Percentiles rank a stretch among this genome's conserved stretches.
Evolutionary conservation across 2,113 vertebrate genomes (phyloP).

Genomic region (Ochotona curzoniae): DNA sequence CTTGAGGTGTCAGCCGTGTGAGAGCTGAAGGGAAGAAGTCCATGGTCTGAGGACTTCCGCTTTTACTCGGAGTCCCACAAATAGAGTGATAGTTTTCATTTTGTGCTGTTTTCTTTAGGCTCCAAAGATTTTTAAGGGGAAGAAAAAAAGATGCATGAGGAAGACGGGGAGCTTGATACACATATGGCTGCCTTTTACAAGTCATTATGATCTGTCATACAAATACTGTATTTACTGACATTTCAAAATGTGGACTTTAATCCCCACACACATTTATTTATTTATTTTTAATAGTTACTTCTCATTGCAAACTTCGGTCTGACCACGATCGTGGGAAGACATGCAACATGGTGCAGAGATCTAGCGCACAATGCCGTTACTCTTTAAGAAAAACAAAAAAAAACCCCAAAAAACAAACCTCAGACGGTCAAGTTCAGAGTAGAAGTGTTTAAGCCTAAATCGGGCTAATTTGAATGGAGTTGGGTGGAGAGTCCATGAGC

Average conservation of each 20-base stretch:
- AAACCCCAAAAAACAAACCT: no score
- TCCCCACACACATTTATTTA: conserved; percentile 81
- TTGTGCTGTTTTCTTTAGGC: conserved; percentile 26
- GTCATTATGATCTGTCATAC: conserved; percentile 83
- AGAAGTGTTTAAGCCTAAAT: conserved; percentile 63
- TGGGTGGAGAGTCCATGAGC: conserved; percentile 69
- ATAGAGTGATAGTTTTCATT: conserved; percentile 50
- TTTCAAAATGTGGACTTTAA: conserved; percentile 87
- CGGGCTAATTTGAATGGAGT: conserved; percentile 59
- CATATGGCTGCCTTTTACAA: conserved; percentile 83
- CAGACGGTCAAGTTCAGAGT: conserved; percentile 50
- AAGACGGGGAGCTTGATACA: conserved; percentile 79
- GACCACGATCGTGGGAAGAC: conserved; percentile 75
- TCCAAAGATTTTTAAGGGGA: conserved; percentile 54
- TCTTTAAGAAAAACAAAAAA: conserved; percentile 73
- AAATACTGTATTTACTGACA: conserved; percentile 88
- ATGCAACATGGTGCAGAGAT: conserved; percentile 62
- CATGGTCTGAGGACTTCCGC: conserved; percentile 10
- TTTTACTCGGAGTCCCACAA: conserved; percentile 61
- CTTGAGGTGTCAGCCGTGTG: conserved; percentile 9
- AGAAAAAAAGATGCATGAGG: conserved; percentile 58
- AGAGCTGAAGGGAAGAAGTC: conserved; percentile 38
- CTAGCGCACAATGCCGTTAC: conserved; percentile 65
- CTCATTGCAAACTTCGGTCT: conserved; percentile 73
- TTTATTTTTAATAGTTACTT: conserved; percentile 86